Conservation (phyloP, 2,113 vertebrate genomes). For the Takifugu bimaculatus region DNA sequence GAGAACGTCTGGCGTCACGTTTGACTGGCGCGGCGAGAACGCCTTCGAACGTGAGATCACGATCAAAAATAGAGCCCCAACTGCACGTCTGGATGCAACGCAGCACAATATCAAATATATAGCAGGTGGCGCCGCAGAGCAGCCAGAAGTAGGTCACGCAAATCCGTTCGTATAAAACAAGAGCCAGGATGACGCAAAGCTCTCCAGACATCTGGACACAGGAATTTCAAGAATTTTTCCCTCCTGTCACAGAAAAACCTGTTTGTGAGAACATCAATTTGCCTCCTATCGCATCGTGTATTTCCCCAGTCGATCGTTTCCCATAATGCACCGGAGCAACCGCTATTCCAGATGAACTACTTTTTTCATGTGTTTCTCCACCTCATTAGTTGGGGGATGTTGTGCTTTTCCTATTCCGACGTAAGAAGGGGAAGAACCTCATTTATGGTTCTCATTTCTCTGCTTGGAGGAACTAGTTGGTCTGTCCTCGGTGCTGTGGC, state of each 20-base stretch:
- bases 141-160: conserved; percentile 58
- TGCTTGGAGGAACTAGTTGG: not conserved
- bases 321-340: conserved; percentile 4
- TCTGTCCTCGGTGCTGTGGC: conserved; percentile 24
- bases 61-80: conserved; percentile 19
- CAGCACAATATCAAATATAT: conserved; percentile 42
- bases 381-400: conserved; percentile 38
- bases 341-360: not conserved
- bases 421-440: conserved; percentile 10
- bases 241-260: conserved; percentile 37
- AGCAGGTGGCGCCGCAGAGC: conserved; percentile 29
- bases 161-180: conserved; percentile 51
- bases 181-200: conserved; percentile 46
- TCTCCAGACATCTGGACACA: conserved; percentile 56
- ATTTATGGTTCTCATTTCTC: conserved; percentile 30
- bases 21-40: conserved; percentile 20
- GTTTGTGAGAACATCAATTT: conserved; percentile 39
- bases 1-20: conserved; percentile 31
- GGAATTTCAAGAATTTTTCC: conserved; percentile 49
- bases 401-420: conserved; percentile 24
- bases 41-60: conserved; percentile 11
- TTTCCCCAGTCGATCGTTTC: conserved; percentile 37
- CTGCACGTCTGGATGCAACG: conserved; percentile 6
- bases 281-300: conserved; percentile 34
- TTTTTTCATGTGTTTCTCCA: conserved; percentile 15